Conservation (phyloP, 2,113 vertebrate species). For the Coryphaenoides rupestris region DNA sequence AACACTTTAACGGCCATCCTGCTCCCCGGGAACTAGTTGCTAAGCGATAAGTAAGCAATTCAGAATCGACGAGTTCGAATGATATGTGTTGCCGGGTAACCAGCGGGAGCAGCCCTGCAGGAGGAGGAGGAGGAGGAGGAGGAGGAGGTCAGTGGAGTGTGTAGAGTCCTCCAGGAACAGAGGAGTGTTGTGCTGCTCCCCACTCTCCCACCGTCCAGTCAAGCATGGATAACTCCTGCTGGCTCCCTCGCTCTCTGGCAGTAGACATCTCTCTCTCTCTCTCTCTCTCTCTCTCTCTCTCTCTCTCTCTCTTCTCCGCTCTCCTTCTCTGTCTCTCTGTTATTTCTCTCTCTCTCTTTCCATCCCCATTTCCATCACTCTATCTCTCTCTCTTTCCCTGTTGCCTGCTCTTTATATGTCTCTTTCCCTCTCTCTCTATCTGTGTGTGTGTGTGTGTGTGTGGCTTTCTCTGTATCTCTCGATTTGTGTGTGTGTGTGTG, state of each 20-base stretch:
- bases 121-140: neutral
- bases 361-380: too few relatives aligned
- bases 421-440: neutral
- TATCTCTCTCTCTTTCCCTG: too few relatives aligned
- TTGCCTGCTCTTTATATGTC: too few relatives aligned
- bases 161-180: neutral
- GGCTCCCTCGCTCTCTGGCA: neutral
- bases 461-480: too few relatives aligned
- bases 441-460: too few relatives aligned
- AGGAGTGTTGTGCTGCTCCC: too few relatives aligned
- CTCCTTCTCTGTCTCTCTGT: too few relatives aligned
- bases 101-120: neutral
- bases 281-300: neutral
- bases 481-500: too few relatives aligned
- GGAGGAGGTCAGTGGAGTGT: neutral
- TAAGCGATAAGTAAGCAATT: neutral
- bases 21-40: neutral
- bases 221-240: constrained; percentile 1
- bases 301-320: neutral
- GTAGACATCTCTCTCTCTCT: too few relatives aligned
- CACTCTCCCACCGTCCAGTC: neutral
- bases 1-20: neutral
- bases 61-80: neutral
- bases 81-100: neutral
- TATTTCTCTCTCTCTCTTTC: too few relatives aligned